Percentiles rank a stretch among this genome's conserved stretches.
Evolutionary conservation across 2,797 vertebrate genomes (phyloP).

Genomic region (Acanthornis magna): DNA sequence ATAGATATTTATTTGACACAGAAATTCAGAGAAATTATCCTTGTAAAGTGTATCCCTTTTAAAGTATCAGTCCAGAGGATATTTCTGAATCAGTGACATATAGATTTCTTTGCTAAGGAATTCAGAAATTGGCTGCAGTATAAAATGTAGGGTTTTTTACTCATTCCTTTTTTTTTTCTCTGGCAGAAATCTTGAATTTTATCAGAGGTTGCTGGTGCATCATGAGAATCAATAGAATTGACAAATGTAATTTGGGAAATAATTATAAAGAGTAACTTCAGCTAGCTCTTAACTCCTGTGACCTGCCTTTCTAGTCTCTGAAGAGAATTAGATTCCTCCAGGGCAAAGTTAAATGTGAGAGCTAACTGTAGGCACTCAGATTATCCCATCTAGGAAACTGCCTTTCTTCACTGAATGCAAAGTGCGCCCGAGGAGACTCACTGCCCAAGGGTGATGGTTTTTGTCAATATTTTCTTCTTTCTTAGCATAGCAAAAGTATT

Average conservation of each 20-base stretch:
- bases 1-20: neutral
- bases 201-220: neutral
- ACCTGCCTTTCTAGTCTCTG: neutral
- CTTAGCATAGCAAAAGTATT: neutral
- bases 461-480: neutral
- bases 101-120: neutral
- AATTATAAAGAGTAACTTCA: neutral
- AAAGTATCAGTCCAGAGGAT: neutral
- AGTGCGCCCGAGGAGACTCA: neutral
- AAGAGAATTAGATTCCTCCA: neutral
- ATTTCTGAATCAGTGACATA: neutral
- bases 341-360: neutral
- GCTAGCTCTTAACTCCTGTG: neutral
- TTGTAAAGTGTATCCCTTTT: neutral
- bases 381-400: neutral
- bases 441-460: neutral
- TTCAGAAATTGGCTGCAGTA: neutral
- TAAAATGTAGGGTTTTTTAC: rapidly evolving
- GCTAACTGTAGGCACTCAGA: neutral
- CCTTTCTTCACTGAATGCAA: neutral
- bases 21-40: neutral
- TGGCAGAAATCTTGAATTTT: neutral
- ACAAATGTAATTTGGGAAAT: neutral
- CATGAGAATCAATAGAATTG: neutral
- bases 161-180: neutral